Evolutionary conservation across 2,113 vertebrate genomes (phyloP).

Genomic region (Gadus macrocephalus): DNA sequence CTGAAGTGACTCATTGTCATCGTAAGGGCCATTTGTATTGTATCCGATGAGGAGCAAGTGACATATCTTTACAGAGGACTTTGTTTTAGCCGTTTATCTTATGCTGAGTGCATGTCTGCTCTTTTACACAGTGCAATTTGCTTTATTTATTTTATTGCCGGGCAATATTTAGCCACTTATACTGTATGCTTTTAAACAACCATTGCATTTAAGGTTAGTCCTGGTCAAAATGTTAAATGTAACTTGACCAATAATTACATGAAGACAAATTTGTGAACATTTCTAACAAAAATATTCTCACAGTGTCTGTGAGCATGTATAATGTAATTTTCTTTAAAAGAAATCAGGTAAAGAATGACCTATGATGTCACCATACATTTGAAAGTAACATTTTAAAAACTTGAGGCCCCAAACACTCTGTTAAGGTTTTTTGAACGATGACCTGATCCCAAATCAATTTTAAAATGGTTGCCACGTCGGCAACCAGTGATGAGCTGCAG

Average conservation of each 20-base stretch:
- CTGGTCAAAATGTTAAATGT: conserved; percentile 28
- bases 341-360: conserved; percentile 56
- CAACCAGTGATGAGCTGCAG: no score
- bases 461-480: no score
- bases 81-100: conserved; percentile 15
- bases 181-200: conserved; percentile 45
- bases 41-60: conserved; percentile 6
- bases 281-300: conserved; percentile 40
- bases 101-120: conserved; percentile 18
- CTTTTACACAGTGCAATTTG: conserved; percentile 31
- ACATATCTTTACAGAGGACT: conserved; percentile 7
- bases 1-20: background rate
- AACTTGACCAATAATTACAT: conserved; percentile 33
- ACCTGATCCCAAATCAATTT: no score
- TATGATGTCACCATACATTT: conserved; percentile 46
- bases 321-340: conserved; percentile 53
- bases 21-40: no score
- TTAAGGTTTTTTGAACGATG: conserved; percentile 7
- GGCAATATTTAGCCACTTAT: conserved; percentile 31
- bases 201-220: conserved; percentile 46
- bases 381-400: conserved; percentile 29
- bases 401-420: conserved; percentile 38
- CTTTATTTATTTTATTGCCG: conserved; percentile 33
- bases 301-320: conserved; percentile 48
- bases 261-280: conserved; percentile 21